phyloP scores from a whole-genome alignment of 2,888 invertebrate species.

The Himalopsyche japonica region DNA sequence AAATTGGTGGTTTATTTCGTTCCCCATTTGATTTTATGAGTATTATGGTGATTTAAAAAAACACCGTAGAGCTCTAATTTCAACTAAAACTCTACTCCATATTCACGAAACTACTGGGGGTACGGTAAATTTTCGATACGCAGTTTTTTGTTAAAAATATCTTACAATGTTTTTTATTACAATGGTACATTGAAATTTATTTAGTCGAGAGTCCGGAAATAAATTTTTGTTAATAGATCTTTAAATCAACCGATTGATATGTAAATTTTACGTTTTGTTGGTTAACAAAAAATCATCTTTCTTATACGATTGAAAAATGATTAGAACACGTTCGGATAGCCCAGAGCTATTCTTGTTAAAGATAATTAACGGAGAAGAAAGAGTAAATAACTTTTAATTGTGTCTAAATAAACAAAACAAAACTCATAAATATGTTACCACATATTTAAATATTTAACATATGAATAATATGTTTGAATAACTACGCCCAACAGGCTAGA shows the following conservation, averaged over 20 bases:
- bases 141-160: too few relatives aligned
- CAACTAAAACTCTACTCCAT: too few relatives aligned
- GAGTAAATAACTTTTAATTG: background rate
- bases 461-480: constrained; percentile 3
- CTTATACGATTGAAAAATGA: background rate
- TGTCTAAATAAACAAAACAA: constrained; percentile 21
- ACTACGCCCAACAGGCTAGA: background rate
- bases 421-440: constrained; percentile 22
- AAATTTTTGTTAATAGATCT: background rate
- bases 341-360: background rate
- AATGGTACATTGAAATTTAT: too few relatives aligned
- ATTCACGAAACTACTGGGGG: too few relatives aligned
- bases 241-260: background rate
- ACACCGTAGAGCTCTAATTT: too few relatives aligned
- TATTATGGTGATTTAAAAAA: too few relatives aligned
- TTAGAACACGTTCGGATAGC: background rate
- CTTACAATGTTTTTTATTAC: too few relatives aligned
- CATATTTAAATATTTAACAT: constrained; percentile 22
- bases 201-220: too few relatives aligned
- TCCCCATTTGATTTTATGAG: too few relatives aligned
- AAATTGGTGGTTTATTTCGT: too few relatives aligned
- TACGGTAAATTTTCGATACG: too few relatives aligned
- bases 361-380: background rate
- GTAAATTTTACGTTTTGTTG: background rate
- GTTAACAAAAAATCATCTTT: background rate